Evolutionary conservation across 2,113 vertebrate genomes (phyloP).

Genomic region (Phaethon lepturus): DNA sequence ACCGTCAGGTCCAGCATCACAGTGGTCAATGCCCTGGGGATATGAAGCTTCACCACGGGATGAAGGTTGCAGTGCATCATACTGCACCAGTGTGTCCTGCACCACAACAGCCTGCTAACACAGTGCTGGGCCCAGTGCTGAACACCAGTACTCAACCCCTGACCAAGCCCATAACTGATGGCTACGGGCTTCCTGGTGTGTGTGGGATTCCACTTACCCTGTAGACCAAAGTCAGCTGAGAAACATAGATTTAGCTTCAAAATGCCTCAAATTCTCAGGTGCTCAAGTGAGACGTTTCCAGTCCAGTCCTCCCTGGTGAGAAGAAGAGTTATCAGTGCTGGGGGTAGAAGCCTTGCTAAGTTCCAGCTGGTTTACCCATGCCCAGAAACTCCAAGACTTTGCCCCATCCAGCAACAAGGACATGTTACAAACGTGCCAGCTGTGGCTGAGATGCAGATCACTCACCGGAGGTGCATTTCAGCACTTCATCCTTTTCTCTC

Average conservation of each 20-base stretch:
- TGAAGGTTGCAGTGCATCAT: background rate
- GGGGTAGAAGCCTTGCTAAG: background rate
- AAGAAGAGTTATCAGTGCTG: background rate
- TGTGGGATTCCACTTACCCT: background rate
- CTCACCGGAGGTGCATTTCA: background rate
- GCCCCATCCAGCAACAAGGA: background rate
- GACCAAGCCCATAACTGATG: background rate
- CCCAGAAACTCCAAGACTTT: background rate
- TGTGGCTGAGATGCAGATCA: background rate
- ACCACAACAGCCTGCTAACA: background rate
- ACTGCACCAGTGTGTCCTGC: background rate
- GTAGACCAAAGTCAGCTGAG: background rate
- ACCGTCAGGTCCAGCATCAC: background rate
- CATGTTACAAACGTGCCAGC: fast-evolving
- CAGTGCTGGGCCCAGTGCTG: background rate
- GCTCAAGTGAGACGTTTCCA: background rate
- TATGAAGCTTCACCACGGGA: fast-evolving
- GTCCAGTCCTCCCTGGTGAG: background rate
- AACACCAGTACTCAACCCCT: background rate
- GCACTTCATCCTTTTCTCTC: background rate
- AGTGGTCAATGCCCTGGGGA: background rate
- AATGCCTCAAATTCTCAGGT: background rate
- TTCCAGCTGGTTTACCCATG: background rate
- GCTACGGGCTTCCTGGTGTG: background rate
- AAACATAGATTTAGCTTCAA: background rate